Evolutionary conservation across 2,113 vertebrate genomes (phyloP), one percentile per base, ranked within the genome.

Genomic region (Neotragus pygmaeus): DNA sequence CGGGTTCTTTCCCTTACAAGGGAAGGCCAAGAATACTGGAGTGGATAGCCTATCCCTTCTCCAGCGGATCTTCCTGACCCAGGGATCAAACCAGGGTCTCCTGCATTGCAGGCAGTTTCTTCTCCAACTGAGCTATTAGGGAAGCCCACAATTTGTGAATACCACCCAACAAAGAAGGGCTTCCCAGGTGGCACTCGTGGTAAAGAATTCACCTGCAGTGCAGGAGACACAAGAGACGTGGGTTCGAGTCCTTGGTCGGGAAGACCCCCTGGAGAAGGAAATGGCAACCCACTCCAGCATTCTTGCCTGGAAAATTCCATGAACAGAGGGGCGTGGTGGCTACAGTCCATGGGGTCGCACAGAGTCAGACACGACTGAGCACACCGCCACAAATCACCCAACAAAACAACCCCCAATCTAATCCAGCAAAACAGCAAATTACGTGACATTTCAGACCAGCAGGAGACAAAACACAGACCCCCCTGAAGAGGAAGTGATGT

Each of bases 381-480:
- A 27, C 12, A 75, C 23, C 0, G 23, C 70, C 43, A 13, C 70
- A 75, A 75, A 43, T 75, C 45, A 84, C 73, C 25, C 92, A 81
- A 62, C 88, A 83, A 95, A 45, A 77, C 36, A 58, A 57, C 73
- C 23, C 75, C 55, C 5, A 83, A 55, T 43, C 15, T 17, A 94
- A 96, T 51, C 66, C 78, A 83, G 91, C 66, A 95, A 98, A 97
- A 91, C 39, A 90, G 77, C 87, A 96, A 62, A 90, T 96, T 90
- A 97, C 92, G 36, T 14, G 96, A 92, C 57, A 45, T 92, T 98
- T 98, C 93, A 98, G 97, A 97, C 90, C 96, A 95, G 88, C 88
- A 81, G 95, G 98, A 97, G 87, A 94, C 90, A 87, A 92, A 94
- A 93, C 53, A 92, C 91, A 96, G 94, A 62, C 93, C 96, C 39